These are phyloP conservation scores for Sesamia nonagrioides DNA, from an alignment of 1,140 invertebrate species.

Conservation along the genomic window DNA sequence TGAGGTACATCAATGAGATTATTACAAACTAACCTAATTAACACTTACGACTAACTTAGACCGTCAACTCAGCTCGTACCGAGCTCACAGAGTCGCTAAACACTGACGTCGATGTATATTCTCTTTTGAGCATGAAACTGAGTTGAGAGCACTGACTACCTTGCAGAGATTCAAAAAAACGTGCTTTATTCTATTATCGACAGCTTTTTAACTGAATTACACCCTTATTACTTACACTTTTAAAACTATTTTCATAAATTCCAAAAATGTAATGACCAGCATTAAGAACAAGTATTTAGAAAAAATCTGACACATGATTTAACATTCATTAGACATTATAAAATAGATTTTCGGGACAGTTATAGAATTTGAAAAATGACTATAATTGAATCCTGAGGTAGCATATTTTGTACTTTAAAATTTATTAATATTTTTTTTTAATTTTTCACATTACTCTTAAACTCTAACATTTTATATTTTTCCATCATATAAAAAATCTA, in stretches of 20 bases:
- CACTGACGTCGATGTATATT: constrained; percentile 50
- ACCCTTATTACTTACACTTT: constrained; percentile 53
- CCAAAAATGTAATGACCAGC: constrained; percentile 56
- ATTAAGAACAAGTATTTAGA: constrained; percentile 47
- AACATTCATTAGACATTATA: constrained; percentile 63
- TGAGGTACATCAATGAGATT: constrained; percentile 86
- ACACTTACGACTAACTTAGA: constrained; percentile 78
- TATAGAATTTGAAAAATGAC: constrained; percentile 66
- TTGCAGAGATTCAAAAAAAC: constrained; percentile 82
- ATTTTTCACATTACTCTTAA: constrained; percentile 77
- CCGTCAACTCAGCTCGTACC: constrained; percentile 67
- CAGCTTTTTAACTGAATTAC: constrained; percentile 39
- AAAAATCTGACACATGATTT: constrained; percentile 57
- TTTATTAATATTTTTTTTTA: constrained; percentile 68
- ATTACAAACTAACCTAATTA: constrained; percentile 83
- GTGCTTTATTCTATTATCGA: constrained; percentile 54
- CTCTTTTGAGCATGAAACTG: constrained; percentile 61
- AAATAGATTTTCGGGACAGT: constrained; percentile 66
- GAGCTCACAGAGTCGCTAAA: constrained; percentile 43
- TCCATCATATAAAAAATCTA: constrained; percentile 86
- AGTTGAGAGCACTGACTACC: constrained; percentile 77
- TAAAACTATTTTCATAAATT: constrained; percentile 56
- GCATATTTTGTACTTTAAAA: constrained; percentile 86
- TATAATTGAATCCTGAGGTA: constrained; percentile 87
- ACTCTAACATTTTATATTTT: constrained; percentile 75